Percentiles rank a stretch among this genome's conserved stretches.
Evolutionary conservation across 1,140 invertebrate species (phyloP).

Genomic region (Caenorhabditis inopinata): DNA sequence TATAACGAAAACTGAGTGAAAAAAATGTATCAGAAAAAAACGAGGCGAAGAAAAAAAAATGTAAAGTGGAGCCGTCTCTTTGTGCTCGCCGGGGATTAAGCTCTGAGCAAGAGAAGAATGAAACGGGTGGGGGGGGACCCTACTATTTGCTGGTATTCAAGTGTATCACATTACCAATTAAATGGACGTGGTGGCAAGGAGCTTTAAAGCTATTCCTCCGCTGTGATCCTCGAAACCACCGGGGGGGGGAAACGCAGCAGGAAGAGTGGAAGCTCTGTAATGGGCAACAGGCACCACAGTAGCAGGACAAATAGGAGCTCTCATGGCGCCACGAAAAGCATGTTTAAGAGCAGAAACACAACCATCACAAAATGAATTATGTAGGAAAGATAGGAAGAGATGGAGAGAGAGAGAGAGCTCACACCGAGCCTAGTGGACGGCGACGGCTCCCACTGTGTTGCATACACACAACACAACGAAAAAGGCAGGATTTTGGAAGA

Average conservation of each 20-base stretch:
- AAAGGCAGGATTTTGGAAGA: background rate
- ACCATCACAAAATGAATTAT: conserved; percentile 33
- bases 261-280: background rate
- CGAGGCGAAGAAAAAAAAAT: background rate
- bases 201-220: background rate
- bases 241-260: too few species aligned
- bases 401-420: background rate
- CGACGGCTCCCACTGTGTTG: conserved; percentile 15
- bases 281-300: background rate
- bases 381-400: background rate
- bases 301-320: conserved; percentile 26
- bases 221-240: background rate
- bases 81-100: too few species aligned
- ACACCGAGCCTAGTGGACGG: background rate
- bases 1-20: too few species aligned
- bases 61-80: background rate
- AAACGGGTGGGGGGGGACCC: background rate
- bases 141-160: conserved; percentile 33
- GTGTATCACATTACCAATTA: conserved; percentile 33
- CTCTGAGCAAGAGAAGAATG: too few species aligned
- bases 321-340: background rate
- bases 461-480: conserved; percentile 1
- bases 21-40: too few species aligned
- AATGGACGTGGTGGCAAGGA: background rate
- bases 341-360: conserved; percentile 29